phyloP scores from a whole-genome alignment of 2,113 vertebrate genomes.

The Hydrochoerus hydrochaeris region DNA sequence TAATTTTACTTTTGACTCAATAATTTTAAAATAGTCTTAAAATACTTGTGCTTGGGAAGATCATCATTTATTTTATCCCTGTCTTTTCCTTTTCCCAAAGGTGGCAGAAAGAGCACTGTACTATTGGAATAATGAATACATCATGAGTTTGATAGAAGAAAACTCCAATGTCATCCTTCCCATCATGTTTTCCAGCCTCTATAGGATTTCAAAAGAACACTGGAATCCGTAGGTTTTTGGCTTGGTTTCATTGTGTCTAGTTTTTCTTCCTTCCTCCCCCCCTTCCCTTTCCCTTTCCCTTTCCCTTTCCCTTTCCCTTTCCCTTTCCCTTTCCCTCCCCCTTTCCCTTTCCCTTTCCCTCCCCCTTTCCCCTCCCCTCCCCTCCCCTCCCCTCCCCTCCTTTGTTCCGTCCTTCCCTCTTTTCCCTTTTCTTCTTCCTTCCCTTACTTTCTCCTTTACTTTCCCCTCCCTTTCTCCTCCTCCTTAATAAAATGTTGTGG shows the following conservation, averaged over 20 bases:
- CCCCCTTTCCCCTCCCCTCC: background rate
- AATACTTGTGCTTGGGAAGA: conserved; percentile 54
- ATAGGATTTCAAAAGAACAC: conserved; percentile 99
- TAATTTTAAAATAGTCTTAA: conserved; percentile 55
- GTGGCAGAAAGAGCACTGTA: conserved; percentile 98
- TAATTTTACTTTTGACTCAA: conserved; percentile 55
- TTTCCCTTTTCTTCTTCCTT: accelerated
- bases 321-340: background rate
- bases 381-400: background rate
- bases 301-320: accelerated
- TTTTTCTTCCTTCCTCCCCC: background rate
- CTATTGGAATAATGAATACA: conserved; percentile 99
- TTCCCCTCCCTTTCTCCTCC: background rate
- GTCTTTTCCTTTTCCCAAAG: conserved; percentile 83
- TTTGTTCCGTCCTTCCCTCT: accelerated
- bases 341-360: accelerated
- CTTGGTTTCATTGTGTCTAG: background rate
- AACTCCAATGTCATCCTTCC: conserved; percentile 99
- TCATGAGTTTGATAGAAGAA: conserved; percentile 99
- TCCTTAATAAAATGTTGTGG: background rate
- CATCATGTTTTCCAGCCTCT: conserved; percentile 99
- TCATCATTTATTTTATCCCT: conserved; percentile 39
- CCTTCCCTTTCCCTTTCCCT: accelerated
- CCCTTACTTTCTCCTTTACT: background rate
- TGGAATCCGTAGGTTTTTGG: conserved; percentile 96